Percentiles rank a stretch among this genome's conserved stretches.
Conservation (phyloP, 2,888 invertebrate species). For the Spodoptera exigua region DNA sequence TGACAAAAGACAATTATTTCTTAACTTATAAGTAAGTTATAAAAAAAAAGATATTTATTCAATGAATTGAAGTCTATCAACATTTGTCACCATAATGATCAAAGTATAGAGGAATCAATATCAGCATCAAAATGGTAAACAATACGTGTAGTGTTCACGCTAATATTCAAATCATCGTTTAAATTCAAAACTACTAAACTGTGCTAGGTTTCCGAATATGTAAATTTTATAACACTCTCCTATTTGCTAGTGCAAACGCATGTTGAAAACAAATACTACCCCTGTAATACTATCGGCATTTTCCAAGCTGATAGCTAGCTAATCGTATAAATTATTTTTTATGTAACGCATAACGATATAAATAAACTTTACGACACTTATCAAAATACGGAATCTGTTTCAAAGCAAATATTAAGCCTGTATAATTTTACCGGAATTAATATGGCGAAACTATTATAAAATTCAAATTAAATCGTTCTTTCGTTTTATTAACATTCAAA, state of each 20-base stretch:
- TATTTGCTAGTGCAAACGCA: constrained; percentile 4
- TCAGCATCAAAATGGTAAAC: no score
- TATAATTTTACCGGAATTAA: constrained; percentile 20
- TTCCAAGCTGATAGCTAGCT: constrained; percentile 12
- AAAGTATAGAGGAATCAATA: no score
- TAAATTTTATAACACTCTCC: neutral
- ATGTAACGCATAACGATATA: constrained; percentile 1
- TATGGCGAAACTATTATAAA: constrained; percentile 28
- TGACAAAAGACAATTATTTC: constrained; percentile 15
- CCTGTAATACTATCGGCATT: constrained; percentile 11
- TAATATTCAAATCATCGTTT: no score
- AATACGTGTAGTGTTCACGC: no score
- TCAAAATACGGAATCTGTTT: constrained; percentile 10
- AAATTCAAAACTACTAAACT: no score
- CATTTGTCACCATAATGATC: no score
- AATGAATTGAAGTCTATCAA: no score
- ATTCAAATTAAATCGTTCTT: constrained; percentile 45
- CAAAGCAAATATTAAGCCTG: constrained; percentile 23
- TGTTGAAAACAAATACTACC: constrained; percentile 10
- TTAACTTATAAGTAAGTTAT: no score
- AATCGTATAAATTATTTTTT: constrained; percentile 7
- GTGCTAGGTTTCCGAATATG: no score
- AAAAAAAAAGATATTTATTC: no score
- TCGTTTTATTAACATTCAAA: constrained; percentile 62
- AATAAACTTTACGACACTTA: constrained; percentile 9